phyloP scores from a whole-genome alignment of 2,797 vertebrate species.

The Lacerta viridis region DNA sequence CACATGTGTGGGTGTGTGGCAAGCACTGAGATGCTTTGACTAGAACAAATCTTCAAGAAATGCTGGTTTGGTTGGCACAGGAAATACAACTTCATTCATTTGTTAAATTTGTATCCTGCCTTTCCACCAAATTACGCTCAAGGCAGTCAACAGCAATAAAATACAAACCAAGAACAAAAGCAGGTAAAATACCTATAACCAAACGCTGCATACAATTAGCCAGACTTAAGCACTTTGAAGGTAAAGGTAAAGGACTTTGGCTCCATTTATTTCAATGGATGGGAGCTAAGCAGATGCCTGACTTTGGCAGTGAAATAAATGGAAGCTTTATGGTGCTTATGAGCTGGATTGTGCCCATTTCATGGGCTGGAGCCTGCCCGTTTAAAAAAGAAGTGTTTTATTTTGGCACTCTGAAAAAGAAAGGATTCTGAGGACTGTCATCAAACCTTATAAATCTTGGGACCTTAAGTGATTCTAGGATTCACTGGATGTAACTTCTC shows the following conservation, averaged over 20 bases:
- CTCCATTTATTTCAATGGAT: not conserved
- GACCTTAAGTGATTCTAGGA: not conserved
- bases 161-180: not conserved
- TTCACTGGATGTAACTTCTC: constrained; percentile 50
- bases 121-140: not conserved
- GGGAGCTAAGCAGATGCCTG: not conserved
- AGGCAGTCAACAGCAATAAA: not conserved
- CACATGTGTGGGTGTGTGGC: no score
- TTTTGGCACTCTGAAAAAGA: constrained; percentile 21
- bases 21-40: not conserved
- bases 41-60: not conserved
- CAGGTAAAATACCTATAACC: not conserved
- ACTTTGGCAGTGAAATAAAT: constrained; percentile 15
- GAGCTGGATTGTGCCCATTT: no score
- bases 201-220: not conserved
- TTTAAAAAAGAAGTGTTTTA: constrained; percentile 3
- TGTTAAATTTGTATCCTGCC: not conserved
- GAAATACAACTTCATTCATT: no score
- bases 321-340: not conserved
- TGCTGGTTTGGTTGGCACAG: not conserved
- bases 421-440: not conserved
- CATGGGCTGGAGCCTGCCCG: not conserved
- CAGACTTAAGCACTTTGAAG: not conserved
- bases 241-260: no score
- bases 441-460: constrained; percentile 1